phyloP scores from a whole-genome alignment of 2,888 invertebrate species.

The Dione juno region DNA sequence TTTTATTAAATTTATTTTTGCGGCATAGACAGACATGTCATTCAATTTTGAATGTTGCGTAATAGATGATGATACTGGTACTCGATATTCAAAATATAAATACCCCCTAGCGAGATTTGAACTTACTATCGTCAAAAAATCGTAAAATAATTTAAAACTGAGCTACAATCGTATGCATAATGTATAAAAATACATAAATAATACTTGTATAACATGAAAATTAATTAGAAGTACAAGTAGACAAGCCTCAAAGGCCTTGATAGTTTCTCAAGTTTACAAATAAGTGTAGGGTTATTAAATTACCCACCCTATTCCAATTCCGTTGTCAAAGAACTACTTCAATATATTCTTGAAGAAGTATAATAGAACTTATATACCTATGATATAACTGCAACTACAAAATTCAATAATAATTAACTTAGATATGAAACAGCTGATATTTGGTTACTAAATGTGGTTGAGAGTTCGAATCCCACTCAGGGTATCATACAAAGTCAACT shows the following conservation, averaged over 20 bases:
- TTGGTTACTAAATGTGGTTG: too few species aligned
- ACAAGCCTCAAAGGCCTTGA: conserved; percentile 9
- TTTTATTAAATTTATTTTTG: too few species aligned
- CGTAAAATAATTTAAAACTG: neutral
- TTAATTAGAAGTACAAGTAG: conserved; percentile 12
- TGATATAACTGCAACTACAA: neutral
- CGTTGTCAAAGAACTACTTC: conserved; percentile 12
- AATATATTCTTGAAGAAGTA: conserved; percentile 7
- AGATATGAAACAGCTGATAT: too few species aligned
- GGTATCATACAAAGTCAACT: too few species aligned
- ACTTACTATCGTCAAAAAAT: too few species aligned
- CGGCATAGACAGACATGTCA: too few species aligned
- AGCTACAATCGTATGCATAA: neutral
- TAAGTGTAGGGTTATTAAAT: conserved; percentile 17
- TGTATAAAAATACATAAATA: neutral
- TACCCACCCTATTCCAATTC: neutral
- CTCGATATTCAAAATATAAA: too few species aligned
- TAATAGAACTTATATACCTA: neutral
- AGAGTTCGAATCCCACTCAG: too few species aligned
- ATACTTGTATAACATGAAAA: neutral
- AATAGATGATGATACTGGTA: too few species aligned
- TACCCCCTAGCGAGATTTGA: too few species aligned
- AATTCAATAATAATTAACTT: too few species aligned
- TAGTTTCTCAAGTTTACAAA: conserved; percentile 8
- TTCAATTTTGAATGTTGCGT: too few species aligned